Evolutionary conservation across 2,888 invertebrate species (phyloP).

Genomic region (Drosophila fungiperda): DNA sequence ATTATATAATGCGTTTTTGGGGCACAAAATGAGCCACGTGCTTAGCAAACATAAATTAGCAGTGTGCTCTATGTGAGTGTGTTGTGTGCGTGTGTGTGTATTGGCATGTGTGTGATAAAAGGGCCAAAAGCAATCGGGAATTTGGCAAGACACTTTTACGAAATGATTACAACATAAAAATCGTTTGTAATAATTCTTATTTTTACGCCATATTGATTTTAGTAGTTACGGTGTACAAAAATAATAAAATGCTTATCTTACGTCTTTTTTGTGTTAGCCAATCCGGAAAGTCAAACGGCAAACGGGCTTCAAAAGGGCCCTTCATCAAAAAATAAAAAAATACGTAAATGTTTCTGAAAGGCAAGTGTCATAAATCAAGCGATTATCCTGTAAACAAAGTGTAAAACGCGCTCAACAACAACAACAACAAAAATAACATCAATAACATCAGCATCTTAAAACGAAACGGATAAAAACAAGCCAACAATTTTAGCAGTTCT

Average conservation of each 20-base stretch:
- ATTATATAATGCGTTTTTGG: slow-evolving; percentile 64
- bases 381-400: slow-evolving; percentile 80
- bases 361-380: slow-evolving; percentile 80
- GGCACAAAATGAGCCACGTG: slow-evolving; percentile 67
- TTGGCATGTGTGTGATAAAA: slow-evolving; percentile 22
- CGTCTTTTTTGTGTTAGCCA: slow-evolving; percentile 43
- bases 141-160: slow-evolving; percentile 43
- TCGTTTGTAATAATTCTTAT: slow-evolving; percentile 49
- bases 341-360: slow-evolving; percentile 44
- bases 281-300: slow-evolving; percentile 50
- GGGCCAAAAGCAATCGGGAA: slow-evolving; percentile 42
- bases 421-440: slow-evolving; percentile 28
- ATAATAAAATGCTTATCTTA: slow-evolving; percentile 49
- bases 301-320: slow-evolving; percentile 55
- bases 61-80: slow-evolving; percentile 4
- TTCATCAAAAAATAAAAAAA: slow-evolving; percentile 57
- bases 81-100: slow-evolving; percentile 10
- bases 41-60: slow-evolving; percentile 32
- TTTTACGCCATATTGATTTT: slow-evolving; percentile 73
- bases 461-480: slow-evolving; percentile 24
- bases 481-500: slow-evolving; percentile 39
- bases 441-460: slow-evolving; percentile 7
- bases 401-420: slow-evolving; percentile 68
- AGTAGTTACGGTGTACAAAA: slow-evolving; percentile 64
- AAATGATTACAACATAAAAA: slow-evolving; percentile 69